Conservation (phyloP, 2,888 invertebrate genomes). For the Ethmia dodecea region DNA sequence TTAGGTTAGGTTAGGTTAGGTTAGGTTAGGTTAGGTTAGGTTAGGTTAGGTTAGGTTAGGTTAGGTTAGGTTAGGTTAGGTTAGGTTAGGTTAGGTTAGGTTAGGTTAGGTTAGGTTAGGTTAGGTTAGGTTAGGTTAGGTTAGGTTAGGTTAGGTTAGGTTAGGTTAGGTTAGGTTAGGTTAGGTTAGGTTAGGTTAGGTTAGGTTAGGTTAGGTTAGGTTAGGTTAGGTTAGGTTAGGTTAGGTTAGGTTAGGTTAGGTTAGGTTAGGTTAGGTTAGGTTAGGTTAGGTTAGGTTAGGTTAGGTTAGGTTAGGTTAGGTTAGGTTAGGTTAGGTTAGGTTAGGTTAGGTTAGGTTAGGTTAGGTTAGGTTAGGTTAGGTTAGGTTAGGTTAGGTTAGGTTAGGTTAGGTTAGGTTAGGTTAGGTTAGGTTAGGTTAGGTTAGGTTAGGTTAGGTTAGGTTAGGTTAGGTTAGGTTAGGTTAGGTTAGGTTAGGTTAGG, state of each 20-base stretch:
- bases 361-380: conserved; percentile 8
- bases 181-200: conserved; percentile 6
- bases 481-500: conserved; percentile 6
- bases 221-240: conserved; percentile 8
- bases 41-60: conserved; percentile 7
- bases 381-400: conserved; percentile 8
- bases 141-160: conserved; percentile 12
- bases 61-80: conserved; percentile 8
- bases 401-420: conserved; percentile 7
- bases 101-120: conserved; percentile 11
- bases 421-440: conserved; percentile 7
- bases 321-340: conserved; percentile 7
- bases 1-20: conserved; percentile 11
- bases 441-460: conserved; percentile 9
- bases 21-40: conserved; percentile 6
- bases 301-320: conserved; percentile 7
- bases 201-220: conserved; percentile 6
- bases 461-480: conserved; percentile 8
- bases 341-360: conserved; percentile 8
- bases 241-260: conserved; percentile 6
- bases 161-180: conserved; percentile 9
- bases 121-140: conserved; percentile 12
- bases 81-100: conserved; percentile 10
- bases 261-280: conserved; percentile 6
- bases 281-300: conserved; percentile 6